These are phyloP conservation scores for Lymantria monacha DNA, from an alignment of 2,888 invertebrate genomes.

Conservation along the genomic window DNA sequence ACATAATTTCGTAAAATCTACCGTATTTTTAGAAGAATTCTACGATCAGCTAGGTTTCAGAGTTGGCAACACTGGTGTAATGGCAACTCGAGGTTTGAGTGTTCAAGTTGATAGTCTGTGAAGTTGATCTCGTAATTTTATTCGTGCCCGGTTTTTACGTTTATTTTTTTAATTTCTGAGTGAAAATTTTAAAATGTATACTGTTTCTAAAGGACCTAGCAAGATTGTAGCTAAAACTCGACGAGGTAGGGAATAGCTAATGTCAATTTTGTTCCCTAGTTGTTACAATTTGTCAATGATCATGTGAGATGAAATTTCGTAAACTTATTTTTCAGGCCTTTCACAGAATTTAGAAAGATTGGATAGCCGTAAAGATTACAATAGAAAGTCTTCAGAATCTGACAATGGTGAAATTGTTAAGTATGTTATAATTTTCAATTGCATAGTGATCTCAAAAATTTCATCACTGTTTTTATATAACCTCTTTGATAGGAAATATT, in stretches of 20 bases:
- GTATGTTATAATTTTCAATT: constrained; percentile 70
- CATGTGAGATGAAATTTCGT: constrained; percentile 42
- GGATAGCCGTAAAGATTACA: constrained; percentile 87
- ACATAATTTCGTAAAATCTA: too few species aligned
- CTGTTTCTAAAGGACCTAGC: constrained; percentile 93
- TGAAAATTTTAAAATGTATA: constrained; percentile 87
- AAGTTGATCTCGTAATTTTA: constrained; percentile 43
- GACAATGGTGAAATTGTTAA: constrained; percentile 85
- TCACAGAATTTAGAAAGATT: constrained; percentile 91
- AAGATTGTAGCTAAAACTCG: constrained; percentile 94
- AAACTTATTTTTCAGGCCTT: constrained; percentile 82
- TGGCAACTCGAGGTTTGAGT: constrained; percentile 23
- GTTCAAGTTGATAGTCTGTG: too few species aligned
- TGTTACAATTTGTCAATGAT: constrained; percentile 27
- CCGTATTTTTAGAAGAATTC: too few species aligned
- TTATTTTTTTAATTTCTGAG: constrained; percentile 65
- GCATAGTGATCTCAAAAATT: constrained; percentile 44
- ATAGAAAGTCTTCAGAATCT: constrained; percentile 85
- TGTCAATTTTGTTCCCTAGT: constrained; percentile 11
- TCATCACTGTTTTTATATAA: constrained; percentile 78
- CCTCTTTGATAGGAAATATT: constrained; percentile 45
- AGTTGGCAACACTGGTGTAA: not conserved
- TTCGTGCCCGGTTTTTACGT: constrained; percentile 58
- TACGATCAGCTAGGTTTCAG: too few species aligned
- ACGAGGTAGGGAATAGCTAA: constrained; percentile 80